Conservation (phyloP, 2,113 vertebrate species). For the Mormoops blainvillei region DNA sequence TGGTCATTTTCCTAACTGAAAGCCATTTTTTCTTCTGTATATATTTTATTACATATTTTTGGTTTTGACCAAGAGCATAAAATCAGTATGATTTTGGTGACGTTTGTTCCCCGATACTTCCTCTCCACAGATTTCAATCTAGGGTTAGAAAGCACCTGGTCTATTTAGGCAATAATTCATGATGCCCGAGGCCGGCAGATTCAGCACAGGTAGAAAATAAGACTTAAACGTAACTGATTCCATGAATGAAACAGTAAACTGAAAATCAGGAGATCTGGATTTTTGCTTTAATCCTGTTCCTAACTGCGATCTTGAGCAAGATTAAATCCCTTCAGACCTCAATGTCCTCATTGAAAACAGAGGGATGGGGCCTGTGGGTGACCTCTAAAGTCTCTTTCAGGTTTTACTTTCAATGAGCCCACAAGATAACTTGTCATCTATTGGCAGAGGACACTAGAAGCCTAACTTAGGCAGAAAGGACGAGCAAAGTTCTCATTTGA, state of each 20-base stretch:
- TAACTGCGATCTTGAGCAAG: neutral
- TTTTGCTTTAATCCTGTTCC: neutral
- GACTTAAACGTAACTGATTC: neutral
- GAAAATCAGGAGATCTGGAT: neutral
- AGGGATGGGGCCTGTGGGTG: neutral
- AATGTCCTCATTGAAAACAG: neutral
- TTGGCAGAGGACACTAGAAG: slow-evolving; percentile 36
- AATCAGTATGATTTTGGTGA: neutral
- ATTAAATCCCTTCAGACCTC: neutral
- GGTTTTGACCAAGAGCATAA: neutral
- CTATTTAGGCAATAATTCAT: slow-evolving; percentile 18
- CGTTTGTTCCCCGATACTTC: neutral
- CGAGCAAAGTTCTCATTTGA: slow-evolving; percentile 34
- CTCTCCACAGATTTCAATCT: slow-evolving; percentile 3
- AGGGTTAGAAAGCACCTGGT: neutral
- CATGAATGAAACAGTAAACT: neutral
- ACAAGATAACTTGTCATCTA: slow-evolving; percentile 16
- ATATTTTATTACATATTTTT: slow-evolving; percentile 14
- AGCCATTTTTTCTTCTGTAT: neutral
- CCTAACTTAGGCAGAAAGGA: slow-evolving; percentile 35
- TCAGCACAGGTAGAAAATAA: neutral
- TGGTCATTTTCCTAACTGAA: neutral
- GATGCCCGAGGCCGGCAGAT: neutral
- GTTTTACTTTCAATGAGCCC: slow-evolving; percentile 27
- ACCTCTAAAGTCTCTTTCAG: neutral